Percentiles rank a stretch among this genome's conserved stretches.
These are phyloP conservation scores for Lithophane ornitopus DNA, from an alignment of 2,888 invertebrate species.

Conservation along the genomic window DNA sequence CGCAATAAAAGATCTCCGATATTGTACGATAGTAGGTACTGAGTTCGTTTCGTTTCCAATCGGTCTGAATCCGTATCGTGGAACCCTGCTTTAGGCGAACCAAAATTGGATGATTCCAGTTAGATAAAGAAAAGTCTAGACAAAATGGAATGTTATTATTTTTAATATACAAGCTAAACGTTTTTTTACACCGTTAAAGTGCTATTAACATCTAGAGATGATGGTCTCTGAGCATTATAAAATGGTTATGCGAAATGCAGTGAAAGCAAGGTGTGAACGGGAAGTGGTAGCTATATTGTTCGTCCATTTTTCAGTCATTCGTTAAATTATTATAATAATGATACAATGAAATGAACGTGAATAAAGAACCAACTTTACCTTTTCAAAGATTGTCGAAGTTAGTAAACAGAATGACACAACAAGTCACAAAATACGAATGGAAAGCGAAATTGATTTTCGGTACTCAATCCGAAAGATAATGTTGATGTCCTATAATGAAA, in stretches of 20 bases:
- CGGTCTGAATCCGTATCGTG: conserved; percentile 59
- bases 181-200: conserved; percentile 36
- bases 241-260: conserved; percentile 56
- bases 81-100: conserved; percentile 56
- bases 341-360: conserved; percentile 37
- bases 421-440: conserved; percentile 57
- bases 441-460: conserved; percentile 72
- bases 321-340: conserved; percentile 27
- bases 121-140: conserved; percentile 65
- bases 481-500: conserved; percentile 73
- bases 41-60: conserved; percentile 65
- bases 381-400: conserved; percentile 41
- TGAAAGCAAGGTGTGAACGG: conserved; percentile 63
- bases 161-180: conserved; percentile 26
- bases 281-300: conserved; percentile 37
- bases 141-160: conserved; percentile 47
- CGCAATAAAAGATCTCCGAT: conserved; percentile 74
- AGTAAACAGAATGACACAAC: conserved; percentile 62
- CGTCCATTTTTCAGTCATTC: conserved; percentile 41
- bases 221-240: conserved; percentile 30
- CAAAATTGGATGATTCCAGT: conserved; percentile 63
- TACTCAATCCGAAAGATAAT: conserved; percentile 66
- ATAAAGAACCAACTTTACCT: conserved; percentile 28
- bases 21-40: conserved; percentile 64
- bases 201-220: conserved; percentile 31